phyloP scores from a whole-genome alignment of 1,140 invertebrate species.

The Bombus soroeensis region DNA sequence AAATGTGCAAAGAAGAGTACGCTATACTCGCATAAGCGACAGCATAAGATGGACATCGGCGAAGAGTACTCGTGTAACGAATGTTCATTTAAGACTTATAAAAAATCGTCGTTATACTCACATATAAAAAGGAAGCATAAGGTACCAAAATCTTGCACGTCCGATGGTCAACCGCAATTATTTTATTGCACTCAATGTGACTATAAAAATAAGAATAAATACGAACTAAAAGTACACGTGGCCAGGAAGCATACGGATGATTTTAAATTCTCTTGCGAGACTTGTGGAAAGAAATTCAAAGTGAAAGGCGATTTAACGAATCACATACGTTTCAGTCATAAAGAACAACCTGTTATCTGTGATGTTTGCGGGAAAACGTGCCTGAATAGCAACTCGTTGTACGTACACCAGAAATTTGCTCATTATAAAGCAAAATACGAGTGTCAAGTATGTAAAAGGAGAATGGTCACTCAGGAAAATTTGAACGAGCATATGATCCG shows the following conservation, averaged over 20 bases:
- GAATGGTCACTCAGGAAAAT: conserved; percentile 81
- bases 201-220: conserved; percentile 80
- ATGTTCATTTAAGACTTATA: conserved; percentile 74
- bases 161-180: conserved; percentile 64
- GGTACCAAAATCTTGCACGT: background rate
- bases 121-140: conserved; percentile 79
- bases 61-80: conserved; percentile 74
- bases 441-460: conserved; percentile 78
- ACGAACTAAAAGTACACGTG: conserved; percentile 80
- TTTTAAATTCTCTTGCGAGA: conserved; percentile 82
- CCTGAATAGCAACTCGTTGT: conserved; percentile 79
- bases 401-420: conserved; percentile 81
- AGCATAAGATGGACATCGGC: conserved; percentile 72
- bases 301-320: conserved; percentile 85
- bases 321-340: conserved; percentile 86
- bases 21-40: conserved; percentile 82
- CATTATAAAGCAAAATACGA: conserved; percentile 81
- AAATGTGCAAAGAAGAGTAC: conserved; percentile 83
- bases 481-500: conserved; percentile 82
- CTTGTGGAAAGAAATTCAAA: conserved; percentile 84
- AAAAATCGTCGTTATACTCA: conserved; percentile 75
- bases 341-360: conserved; percentile 87
- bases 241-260: conserved; percentile 79
- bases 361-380: conserved; percentile 86
- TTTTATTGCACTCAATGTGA: conserved; percentile 78